Evolutionary conservation across 2,888 invertebrate genomes (phyloP).

Genomic region (Stenolophus ochropezus): DNA sequence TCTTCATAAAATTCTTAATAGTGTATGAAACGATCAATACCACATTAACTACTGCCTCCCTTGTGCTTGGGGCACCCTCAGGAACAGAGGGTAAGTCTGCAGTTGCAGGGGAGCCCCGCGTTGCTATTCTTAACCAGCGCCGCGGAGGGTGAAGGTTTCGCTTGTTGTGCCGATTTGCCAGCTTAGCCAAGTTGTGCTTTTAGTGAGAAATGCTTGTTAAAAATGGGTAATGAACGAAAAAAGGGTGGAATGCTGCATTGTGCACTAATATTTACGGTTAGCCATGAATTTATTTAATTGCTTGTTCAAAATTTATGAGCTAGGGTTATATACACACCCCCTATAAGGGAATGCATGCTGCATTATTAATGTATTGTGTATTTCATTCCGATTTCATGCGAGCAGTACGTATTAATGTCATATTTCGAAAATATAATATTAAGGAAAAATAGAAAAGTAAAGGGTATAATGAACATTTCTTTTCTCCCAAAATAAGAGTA

Average conservation of each 20-base stretch:
- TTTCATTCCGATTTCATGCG: too few species aligned
- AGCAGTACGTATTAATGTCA: too few species aligned
- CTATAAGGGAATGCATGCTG: neutral
- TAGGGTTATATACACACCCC: neutral
- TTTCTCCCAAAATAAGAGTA: too few species aligned
- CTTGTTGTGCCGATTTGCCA: neutral
- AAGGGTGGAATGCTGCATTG: neutral
- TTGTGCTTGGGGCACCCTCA: neutral
- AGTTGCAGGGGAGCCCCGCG: neutral
- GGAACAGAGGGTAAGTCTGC: neutral
- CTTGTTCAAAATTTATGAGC: neutral
- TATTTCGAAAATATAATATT: too few species aligned
- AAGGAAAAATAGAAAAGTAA: too few species aligned
- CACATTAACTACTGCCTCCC: neutral
- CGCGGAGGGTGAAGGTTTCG: neutral
- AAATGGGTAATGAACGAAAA: neutral
- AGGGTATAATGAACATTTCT: too few species aligned
- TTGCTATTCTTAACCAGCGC: neutral
- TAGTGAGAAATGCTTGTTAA: neutral
- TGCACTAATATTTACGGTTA: neutral
- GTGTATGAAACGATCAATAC: neutral
- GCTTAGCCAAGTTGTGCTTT: neutral
- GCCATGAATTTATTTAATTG: neutral
- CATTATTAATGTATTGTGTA: too few species aligned
- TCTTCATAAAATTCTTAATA: neutral